Evolutionary conservation across 2,888 invertebrate genomes (phyloP).

Genomic region (Synergus umbraculus): DNA sequence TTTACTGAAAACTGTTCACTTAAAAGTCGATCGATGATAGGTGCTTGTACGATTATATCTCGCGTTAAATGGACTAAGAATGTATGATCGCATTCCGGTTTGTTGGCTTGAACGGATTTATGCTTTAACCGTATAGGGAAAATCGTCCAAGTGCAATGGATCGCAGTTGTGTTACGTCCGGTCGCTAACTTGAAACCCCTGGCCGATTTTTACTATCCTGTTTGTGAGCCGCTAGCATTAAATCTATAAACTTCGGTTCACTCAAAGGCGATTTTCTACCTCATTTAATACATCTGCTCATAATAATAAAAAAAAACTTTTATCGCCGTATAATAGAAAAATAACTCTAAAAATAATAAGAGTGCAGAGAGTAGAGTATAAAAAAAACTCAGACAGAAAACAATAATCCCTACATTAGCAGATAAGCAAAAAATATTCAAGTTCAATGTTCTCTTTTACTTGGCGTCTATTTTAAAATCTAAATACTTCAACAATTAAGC

Average conservation of each 20-base stretch:
- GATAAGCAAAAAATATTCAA: neutral
- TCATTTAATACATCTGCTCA: neutral
- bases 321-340: neutral
- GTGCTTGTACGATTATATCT: conserved; percentile 2
- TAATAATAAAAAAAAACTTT: neutral
- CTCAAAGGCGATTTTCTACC: conserved; percentile 11
- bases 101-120: conserved; percentile 1
- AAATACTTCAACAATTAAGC: too few species aligned
- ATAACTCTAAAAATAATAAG: conserved; percentile 8
- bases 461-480: too few species aligned
- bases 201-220: conserved; percentile 6
- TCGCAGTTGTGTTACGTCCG: conserved; percentile 10
- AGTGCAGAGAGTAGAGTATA: neutral
- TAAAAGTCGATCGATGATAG: neutral
- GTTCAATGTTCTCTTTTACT: too few species aligned
- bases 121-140: neutral
- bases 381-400: neutral
- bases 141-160: conserved; percentile 1
- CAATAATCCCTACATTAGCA: neutral
- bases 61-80: neutral
- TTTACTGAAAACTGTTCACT: neutral
- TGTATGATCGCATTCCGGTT: conserved; percentile 4
- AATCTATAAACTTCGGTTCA: conserved; percentile 14
- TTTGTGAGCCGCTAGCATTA: conserved; percentile 13
- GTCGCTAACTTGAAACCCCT: neutral